phyloP scores from a whole-genome alignment of 64 coral and sea anemone genomes.

The Trachythela sp. region DNA sequence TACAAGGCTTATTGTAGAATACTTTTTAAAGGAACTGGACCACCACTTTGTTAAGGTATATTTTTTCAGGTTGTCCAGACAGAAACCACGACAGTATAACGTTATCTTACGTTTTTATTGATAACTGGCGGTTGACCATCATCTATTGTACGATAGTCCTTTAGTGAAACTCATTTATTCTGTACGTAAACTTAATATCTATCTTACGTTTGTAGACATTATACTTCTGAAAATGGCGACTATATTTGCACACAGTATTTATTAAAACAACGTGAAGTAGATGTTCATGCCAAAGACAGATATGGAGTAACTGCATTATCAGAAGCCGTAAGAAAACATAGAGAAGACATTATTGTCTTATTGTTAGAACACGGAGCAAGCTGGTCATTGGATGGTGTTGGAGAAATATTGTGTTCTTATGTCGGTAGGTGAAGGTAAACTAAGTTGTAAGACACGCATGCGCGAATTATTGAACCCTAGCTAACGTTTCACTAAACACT shows the following conservation, averaged over 20 bases:
- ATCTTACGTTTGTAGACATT: conserved; percentile 33
- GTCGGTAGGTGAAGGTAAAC: conserved; percentile 48
- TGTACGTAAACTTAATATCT: neutral
- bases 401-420: conserved; percentile 55
- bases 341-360: conserved; percentile 70
- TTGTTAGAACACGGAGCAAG: conserved; percentile 77
- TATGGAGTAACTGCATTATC: conserved; percentile 69
- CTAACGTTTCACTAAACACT: too few species aligned
- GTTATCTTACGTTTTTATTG: too few species aligned
- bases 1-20: too few species aligned
- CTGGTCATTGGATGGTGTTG: conserved; percentile 79
- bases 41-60: too few species aligned
- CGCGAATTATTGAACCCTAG: too few species aligned
- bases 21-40: too few species aligned
- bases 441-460: too few species aligned
- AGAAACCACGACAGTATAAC: too few species aligned
- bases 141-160: too few species aligned
- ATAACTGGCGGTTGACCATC: too few species aligned
- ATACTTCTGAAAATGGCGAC: conserved; percentile 53
- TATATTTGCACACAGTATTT: conserved; percentile 64
- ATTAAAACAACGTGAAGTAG: conserved; percentile 68
- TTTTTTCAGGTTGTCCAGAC: too few species aligned
- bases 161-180: too few species aligned
- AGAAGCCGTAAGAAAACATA: conserved; percentile 66
- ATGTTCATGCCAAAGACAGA: conserved; percentile 81